phyloP scores from a whole-genome alignment of 64 coral and sea anemone species.

The Dendronephthya gigantea region DNA sequence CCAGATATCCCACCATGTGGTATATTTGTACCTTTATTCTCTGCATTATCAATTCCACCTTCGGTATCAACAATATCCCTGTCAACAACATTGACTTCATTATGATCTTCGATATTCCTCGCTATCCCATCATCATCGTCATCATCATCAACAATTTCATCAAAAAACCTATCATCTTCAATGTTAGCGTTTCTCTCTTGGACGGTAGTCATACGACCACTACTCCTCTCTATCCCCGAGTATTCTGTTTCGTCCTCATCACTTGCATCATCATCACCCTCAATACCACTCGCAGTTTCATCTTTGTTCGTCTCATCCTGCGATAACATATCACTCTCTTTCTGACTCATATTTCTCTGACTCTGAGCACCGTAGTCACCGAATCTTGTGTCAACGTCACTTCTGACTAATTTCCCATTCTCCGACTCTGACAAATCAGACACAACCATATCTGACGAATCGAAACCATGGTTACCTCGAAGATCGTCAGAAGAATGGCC shows the following conservation, averaged over 20 bases:
- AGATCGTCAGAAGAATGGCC: not conserved
- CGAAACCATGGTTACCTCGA: not conserved
- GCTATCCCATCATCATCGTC: not conserved
- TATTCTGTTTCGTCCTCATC: not conserved
- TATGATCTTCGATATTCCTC: not conserved
- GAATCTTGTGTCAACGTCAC: not conserved
- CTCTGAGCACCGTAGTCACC: not conserved
- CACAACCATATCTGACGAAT: not conserved
- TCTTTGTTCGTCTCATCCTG: not conserved
- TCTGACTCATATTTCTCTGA: not conserved
- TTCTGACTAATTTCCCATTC: not conserved
- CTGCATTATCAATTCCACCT: not conserved
- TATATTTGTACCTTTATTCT: not conserved
- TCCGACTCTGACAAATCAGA: not conserved
- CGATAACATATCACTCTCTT: too few relatives aligned
- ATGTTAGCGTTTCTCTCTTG: too few relatives aligned
- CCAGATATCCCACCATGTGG: not conserved
- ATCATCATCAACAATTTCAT: too few relatives aligned
- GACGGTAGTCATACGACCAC: too few relatives aligned
- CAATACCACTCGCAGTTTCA: not conserved
- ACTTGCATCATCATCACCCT: not conserved
- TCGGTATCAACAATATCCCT: not conserved
- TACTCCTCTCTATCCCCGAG: not conserved
- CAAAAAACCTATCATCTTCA: too few relatives aligned
- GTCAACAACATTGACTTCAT: not conserved